phyloP scores from a whole-genome alignment of 2,113 vertebrate species.

The Aythya baeri region DNA sequence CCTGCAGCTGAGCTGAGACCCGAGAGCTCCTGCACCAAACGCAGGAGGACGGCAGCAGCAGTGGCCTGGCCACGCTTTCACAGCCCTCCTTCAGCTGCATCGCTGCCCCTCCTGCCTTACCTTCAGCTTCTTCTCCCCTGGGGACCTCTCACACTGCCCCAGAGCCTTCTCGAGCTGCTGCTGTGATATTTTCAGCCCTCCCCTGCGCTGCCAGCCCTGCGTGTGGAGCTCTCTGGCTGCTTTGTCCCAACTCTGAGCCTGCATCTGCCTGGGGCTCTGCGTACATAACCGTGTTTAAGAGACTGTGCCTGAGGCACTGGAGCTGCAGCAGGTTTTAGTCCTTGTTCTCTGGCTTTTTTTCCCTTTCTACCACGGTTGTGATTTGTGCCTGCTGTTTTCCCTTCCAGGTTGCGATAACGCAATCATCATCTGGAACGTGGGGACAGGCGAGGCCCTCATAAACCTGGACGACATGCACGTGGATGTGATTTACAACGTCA shows the following conservation, averaged over 20 bases:
- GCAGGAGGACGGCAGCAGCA: not conserved
- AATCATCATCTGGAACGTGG: conserved; percentile 96
- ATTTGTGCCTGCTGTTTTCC: not conserved
- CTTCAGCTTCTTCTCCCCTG: not conserved
- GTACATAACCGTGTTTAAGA: rapidly evolving
- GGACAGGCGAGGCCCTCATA: conserved; percentile 90
- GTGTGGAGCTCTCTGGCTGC: not conserved
- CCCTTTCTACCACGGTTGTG: rapidly evolving
- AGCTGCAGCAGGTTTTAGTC: not conserved
- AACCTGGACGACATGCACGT: conserved; percentile 93
- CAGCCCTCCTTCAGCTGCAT: not conserved
- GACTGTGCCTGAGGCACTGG: not conserved
- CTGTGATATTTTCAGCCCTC: not conserved
- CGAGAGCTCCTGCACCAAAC: not conserved
- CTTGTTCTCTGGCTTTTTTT: not conserved
- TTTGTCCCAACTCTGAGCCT: not conserved
- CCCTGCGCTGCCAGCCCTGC: too few species aligned
- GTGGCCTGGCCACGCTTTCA: not conserved
- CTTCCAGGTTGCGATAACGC: conserved; percentile 89
- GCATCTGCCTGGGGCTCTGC: not conserved
- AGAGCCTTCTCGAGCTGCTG: not conserved
- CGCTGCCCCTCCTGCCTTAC: conserved; percentile 12
- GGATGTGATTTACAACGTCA: conserved; percentile 92
- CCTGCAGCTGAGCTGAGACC: not conserved
- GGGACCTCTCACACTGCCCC: conserved; percentile 1